A percentile compares a stretch with the other conserved stretches of the same genome.
Conservation (phyloP, 92 coral and sea anemone genomes). For the Bergia sp. region DNA sequence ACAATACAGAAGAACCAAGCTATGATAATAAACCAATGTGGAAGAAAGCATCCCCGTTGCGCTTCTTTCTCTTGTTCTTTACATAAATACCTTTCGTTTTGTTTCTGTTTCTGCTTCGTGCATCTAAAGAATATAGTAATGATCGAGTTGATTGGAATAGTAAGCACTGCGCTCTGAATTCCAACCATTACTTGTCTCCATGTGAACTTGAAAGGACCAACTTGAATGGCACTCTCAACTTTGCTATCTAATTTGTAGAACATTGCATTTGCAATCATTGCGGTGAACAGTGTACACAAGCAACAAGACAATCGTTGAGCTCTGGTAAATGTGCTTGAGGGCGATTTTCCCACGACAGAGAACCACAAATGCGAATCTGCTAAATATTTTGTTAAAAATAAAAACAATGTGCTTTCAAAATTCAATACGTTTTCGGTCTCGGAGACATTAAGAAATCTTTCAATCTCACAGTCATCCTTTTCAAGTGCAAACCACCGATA, state of each 20-base stretch:
- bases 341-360: slow-evolving; percentile 55
- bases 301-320: slow-evolving; percentile 68
- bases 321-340: slow-evolving; percentile 53
- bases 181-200: slow-evolving; percentile 65
- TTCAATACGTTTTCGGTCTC: background rate
- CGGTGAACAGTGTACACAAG: slow-evolving; percentile 51
- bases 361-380: slow-evolving; percentile 61
- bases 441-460: slow-evolving; percentile 27
- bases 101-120: background rate
- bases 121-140: slow-evolving; percentile 49
- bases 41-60: background rate
- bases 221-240: slow-evolving; percentile 41
- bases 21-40: background rate
- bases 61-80: background rate
- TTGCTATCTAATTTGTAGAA: slow-evolving; percentile 51
- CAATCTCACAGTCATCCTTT: slow-evolving; percentile 53
- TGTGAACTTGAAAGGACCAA: slow-evolving; percentile 64
- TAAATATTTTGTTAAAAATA: slow-evolving; percentile 31
- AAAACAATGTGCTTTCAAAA: slow-evolving; percentile 30
- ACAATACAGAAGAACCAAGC: slow-evolving; percentile 29
- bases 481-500: slow-evolving; percentile 63
- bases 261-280: slow-evolving; percentile 74
- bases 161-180: slow-evolving; percentile 54
- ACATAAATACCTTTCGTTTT: background rate
- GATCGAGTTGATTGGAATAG: slow-evolving; percentile 54